Base-by-base conservation (phyloP, 2,113 vertebrate species). In the cattle (Bos taurus) region DNA sequence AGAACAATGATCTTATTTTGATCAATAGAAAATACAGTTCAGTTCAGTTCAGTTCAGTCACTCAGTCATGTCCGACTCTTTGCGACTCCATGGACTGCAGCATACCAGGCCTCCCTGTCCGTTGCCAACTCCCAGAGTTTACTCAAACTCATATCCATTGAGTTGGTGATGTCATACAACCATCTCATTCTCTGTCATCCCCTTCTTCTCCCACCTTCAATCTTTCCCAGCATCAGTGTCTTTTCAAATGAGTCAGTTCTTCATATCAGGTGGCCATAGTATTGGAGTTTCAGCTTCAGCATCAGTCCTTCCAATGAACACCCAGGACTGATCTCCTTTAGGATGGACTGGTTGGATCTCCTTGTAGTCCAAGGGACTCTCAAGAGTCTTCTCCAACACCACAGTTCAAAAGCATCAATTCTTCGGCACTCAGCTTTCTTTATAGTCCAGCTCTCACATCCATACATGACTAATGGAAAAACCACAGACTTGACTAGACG, bases 301-400 rank as follows among this genome's bases (percentile, higher is more conserved):
- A n/a, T 19, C 33, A 67, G 33, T n/a, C 33, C 62, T 67, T 64
- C 33, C 62, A 67, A 19, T n/a, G 62, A 64, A n/a, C 0, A 67
- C 0, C 1, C 33, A 2, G 3, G 4, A 19, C 7, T 67, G 33
- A 67, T 67, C 0, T 67, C 16, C 4, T 4, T n/a, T 19, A 67
- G 2, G 7, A 67, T 67, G 62, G 33, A 67, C 33, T 67, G 62
- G 62, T 9, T 67, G 33, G 7, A 19, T n/a, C 3, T 67, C 33
- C 1, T n/a, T 67, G 33, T 0, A n/a, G 7, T n/a, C 30, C 15
- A 64, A 64, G 62, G 62, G 16, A n/a, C 62, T n/a, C 62, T 64
- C 62, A 64, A 64, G 62, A 64, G 62, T 64, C 30, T 64, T n/a
- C 62, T n/a, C 15, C 15, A 67, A n/a, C 7, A 67, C 3, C 16